phyloP scores from a whole-genome alignment of 1,140 invertebrate genomes.

The Hylaeus volcanicus region DNA sequence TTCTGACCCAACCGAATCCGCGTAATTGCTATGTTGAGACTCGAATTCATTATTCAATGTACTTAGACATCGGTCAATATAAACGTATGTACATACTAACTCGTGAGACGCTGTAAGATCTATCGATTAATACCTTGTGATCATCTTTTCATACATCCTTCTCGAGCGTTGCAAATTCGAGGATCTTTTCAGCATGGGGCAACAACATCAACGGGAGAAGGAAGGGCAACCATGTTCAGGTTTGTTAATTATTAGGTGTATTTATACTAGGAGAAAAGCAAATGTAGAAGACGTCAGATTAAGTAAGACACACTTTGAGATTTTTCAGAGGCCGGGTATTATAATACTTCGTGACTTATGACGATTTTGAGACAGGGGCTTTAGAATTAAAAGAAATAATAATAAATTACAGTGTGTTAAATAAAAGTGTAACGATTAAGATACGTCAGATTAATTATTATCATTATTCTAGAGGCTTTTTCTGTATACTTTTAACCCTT shows the following conservation, averaged over 20 bases:
- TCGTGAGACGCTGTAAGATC: neutral
- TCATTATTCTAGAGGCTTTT: no score
- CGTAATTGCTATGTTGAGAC: slow-evolving; percentile 77
- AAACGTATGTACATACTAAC: slow-evolving; percentile 46
- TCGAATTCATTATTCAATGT: slow-evolving; percentile 77
- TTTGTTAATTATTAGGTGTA: neutral
- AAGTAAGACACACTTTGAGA: no score
- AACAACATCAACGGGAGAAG: neutral
- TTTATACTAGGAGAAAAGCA: no score
- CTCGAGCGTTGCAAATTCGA: neutral
- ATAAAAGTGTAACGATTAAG: no score
- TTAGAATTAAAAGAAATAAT: no score
- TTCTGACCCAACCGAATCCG: slow-evolving; percentile 70
- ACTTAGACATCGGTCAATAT: slow-evolving; percentile 80
- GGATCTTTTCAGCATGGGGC: neutral
- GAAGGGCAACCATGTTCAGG: neutral
- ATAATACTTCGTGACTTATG: no score
- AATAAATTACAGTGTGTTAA: no score
- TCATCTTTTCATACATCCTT: neutral
- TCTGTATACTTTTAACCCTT: no score
- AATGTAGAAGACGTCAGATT: no score
- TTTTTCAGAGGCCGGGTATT: no score
- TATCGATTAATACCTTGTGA: neutral
- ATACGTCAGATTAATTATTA: no score
- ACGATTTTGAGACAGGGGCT: no score